Evolutionary conservation across 2,888 invertebrate species (phyloP).

Genomic region (Vandiemenella viatica): DNA sequence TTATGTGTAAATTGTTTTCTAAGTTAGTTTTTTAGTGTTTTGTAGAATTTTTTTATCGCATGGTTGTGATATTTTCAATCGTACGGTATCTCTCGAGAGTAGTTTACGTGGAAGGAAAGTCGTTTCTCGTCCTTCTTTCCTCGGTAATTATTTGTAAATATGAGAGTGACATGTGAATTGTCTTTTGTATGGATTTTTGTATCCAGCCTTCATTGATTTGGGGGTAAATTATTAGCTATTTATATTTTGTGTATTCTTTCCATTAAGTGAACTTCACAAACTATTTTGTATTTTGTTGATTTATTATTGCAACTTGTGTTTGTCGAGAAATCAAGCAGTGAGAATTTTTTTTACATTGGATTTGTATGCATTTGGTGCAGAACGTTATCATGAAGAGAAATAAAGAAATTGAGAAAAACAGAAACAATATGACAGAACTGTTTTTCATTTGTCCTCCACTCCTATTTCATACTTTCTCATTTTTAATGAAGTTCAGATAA

Average conservation of each 20-base stretch:
- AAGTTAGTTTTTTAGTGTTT: constrained; percentile 7
- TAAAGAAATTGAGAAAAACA: no score
- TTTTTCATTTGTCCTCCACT: no score
- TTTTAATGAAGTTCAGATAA: no score
- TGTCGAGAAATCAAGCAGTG: constrained; percentile 24
- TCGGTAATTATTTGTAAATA: constrained; percentile 14
- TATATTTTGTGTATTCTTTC: constrained; percentile 17
- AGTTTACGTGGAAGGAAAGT: background rate
- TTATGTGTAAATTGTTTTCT: background rate
- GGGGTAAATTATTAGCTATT: constrained; percentile 13
- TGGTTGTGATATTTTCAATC: constrained; percentile 16
- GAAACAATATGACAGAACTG: no score
- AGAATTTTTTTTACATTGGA: constrained; percentile 20
- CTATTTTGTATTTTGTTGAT: constrained; percentile 19
- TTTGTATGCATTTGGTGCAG: constrained; percentile 14
- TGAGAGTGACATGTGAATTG: constrained; percentile 10
- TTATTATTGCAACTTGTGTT: constrained; percentile 30
- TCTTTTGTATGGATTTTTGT: constrained; percentile 15
- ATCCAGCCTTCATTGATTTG: constrained; percentile 18
- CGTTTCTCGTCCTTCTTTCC: constrained; percentile 16
- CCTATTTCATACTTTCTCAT: no score
- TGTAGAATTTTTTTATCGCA: constrained; percentile 13
- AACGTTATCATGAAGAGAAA: constrained; percentile 12
- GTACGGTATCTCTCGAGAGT: constrained; percentile 6
- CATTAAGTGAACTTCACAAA: constrained; percentile 12